Evolutionary conservation across 2,797 vertebrate species (phyloP).

Genomic region (Enteromius anoplus): DNA sequence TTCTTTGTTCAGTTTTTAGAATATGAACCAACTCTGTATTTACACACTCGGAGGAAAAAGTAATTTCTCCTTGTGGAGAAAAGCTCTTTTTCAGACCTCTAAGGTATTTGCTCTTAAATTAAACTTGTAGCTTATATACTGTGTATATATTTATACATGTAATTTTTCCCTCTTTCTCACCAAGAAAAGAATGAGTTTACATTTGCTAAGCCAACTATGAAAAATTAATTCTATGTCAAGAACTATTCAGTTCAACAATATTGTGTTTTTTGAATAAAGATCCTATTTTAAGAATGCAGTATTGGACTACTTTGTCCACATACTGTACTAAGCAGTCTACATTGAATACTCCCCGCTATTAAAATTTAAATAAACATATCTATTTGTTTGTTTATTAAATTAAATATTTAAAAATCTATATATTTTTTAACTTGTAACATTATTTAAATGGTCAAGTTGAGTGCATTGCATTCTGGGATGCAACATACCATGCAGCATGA

Average conservation of each 20-base stretch:
- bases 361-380: not conserved
- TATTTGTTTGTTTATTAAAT: not conserved
- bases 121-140: slow-evolving; percentile 5
- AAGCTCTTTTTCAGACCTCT: slow-evolving; percentile 38
- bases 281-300: not conserved
- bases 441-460: not conserved
- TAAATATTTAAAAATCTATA: not conserved
- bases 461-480: not conserved
- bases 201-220: not conserved
- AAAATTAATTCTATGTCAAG: not conserved
- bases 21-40: slow-evolving; percentile 63
- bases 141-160: not conserved
- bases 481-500: not conserved
- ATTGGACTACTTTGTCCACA: not conserved
- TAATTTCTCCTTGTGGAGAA: slow-evolving; percentile 52
- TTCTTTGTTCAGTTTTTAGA: slow-evolving; percentile 68
- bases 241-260: not conserved
- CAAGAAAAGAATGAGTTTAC: not conserved
- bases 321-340: not conserved
- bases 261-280: not conserved
- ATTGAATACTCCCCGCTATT: not conserved
- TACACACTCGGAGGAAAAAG: slow-evolving; percentile 48
- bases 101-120: slow-evolving; percentile 30
- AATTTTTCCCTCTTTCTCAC: not conserved
- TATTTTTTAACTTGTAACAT: not conserved